phyloP scores from a whole-genome alignment of 2,113 vertebrate species.

The Apodemus sylvaticus region DNA sequence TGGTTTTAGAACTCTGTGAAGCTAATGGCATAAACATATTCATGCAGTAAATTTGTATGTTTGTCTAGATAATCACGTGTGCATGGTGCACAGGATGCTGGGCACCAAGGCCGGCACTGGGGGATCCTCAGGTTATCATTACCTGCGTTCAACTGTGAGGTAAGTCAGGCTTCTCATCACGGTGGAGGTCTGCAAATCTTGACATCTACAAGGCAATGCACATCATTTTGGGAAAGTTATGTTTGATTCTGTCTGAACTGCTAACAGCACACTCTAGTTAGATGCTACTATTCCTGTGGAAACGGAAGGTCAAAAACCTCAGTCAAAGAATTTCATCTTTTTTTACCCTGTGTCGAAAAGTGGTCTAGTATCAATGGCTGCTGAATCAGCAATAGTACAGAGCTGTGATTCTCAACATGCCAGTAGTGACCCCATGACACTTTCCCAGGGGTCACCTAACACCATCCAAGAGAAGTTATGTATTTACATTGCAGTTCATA shows the following conservation, averaged over 20 bases:
- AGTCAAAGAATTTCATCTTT: neutral
- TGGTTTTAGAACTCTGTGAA: neutral
- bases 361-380: accelerated
- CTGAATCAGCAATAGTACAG: neutral
- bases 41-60: constrained; percentile 15
- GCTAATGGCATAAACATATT: constrained; percentile 4
- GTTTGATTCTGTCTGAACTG: neutral
- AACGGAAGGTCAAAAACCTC: neutral
- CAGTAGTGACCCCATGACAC: neutral
- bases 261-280: neutral
- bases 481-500: neutral
- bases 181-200: neutral
- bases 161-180: constrained; percentile 77
- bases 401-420: neutral
- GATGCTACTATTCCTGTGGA: neutral
- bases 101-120: constrained; percentile 95
- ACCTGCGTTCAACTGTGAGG: constrained; percentile 96
- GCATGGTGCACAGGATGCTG: constrained; percentile 98
- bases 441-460: neutral
- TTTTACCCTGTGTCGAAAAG: neutral
- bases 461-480: neutral
- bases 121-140: constrained; percentile 97
- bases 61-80: constrained; percentile 94
- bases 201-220: accelerated
- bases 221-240: neutral